Evolutionary conservation across 1,140 invertebrate genomes (phyloP).

Genomic region (Harpegnathos saltator): DNA sequence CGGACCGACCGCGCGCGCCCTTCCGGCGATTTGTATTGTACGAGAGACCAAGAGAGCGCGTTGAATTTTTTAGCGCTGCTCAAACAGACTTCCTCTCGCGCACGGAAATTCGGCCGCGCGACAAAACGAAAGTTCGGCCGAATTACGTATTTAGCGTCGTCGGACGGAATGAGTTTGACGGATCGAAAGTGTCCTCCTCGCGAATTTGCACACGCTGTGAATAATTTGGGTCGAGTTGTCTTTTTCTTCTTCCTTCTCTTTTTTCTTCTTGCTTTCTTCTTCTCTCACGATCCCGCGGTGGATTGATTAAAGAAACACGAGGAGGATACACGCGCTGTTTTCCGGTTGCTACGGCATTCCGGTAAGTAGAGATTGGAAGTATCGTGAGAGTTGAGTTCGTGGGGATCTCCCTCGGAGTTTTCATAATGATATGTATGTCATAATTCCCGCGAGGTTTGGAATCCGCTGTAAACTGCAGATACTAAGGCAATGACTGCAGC

Average conservation of each 20-base stretch:
- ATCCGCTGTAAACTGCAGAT: conserved; percentile 29
- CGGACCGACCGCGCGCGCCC: background rate
- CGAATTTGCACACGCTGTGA: no score
- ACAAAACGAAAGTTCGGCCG: no score
- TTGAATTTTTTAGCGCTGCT: background rate
- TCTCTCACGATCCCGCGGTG: no score
- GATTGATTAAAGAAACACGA: no score
- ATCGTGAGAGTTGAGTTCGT: background rate
- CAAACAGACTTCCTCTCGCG: no score
- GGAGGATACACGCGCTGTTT: background rate
- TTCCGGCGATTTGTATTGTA: background rate
- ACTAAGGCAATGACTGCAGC: conserved; percentile 39
- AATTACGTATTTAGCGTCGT: no score
- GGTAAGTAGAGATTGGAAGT: background rate
- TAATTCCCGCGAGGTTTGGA: conserved; percentile 28
- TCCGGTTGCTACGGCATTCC: background rate
- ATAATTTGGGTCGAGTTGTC: no score
- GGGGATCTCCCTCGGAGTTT: conserved; percentile 1
- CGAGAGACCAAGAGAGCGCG: background rate
- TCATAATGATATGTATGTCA: conserved; percentile 29
- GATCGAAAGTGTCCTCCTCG: no score
- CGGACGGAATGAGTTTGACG: no score
- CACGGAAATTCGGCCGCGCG: no score
- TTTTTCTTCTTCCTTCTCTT: no score
- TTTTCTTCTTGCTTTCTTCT: no score